A percentile compares a stretch with the other conserved stretches of the same genome.
phyloP scores from a whole-genome alignment of 2,113 vertebrate species.

The Nesoenas mayeri region DNA sequence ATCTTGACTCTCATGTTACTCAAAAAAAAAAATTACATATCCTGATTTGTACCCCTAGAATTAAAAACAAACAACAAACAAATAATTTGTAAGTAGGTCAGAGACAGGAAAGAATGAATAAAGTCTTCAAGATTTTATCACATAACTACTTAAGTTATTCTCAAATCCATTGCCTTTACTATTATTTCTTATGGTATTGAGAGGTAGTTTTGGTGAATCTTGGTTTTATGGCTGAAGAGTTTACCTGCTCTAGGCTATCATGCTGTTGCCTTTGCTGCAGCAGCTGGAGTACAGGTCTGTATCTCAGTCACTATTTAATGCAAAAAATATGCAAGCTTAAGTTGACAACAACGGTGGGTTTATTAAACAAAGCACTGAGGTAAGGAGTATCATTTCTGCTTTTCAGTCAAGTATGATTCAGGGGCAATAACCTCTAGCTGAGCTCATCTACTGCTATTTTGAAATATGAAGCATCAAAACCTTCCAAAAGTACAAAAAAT shows the following conservation, averaged over 20 bases:
- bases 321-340: background rate
- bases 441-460: slow-evolving; percentile 7
- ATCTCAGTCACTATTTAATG: background rate
- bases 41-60: background rate
- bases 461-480: background rate
- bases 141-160: background rate
- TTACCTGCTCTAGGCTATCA: background rate
- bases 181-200: background rate
- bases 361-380: background rate
- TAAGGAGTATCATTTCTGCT: background rate
- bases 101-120: background rate
- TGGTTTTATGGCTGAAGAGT: background rate
- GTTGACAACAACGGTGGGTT: background rate
- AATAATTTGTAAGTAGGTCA: background rate
- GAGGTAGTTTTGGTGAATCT: background rate
- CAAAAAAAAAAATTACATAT: background rate
- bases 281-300: background rate
- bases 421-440: background rate
- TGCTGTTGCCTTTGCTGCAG: background rate
- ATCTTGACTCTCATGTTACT: background rate
- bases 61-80: background rate
- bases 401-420: background rate
- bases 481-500: background rate
- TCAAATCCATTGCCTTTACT: background rate
- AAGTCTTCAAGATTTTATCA: background rate